Conservation (phyloP, 2,888 invertebrate genomes). For the Stictocephala bisonia region DNA sequence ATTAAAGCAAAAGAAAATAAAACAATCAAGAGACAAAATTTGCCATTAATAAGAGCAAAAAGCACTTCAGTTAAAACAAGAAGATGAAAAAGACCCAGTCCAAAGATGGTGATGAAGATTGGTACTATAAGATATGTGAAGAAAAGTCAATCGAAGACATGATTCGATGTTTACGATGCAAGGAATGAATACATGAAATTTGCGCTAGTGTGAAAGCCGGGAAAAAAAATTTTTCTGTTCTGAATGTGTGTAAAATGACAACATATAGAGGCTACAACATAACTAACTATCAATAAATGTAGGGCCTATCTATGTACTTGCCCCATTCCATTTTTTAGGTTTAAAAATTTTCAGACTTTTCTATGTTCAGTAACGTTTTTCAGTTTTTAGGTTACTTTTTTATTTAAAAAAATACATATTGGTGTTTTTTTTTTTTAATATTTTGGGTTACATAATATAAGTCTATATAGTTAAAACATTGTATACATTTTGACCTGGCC, state of each 20-base stretch:
- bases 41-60: not conserved
- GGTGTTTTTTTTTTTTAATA: too few species aligned
- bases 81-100: not conserved
- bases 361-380: too few species aligned
- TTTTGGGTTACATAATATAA: not conserved
- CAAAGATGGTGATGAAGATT: conserved; percentile 14
- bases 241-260: not conserved
- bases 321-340: too few species aligned
- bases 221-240: conserved; percentile 2
- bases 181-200: not conserved
- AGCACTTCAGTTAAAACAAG: not conserved
- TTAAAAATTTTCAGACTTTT: too few species aligned
- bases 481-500: not conserved
- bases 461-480: not conserved
- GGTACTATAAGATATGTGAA: not conserved
- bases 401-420: too few species aligned
- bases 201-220: conserved; percentile 19
- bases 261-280: too few species aligned
- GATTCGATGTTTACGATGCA: conserved; percentile 18
- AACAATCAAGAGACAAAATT: not conserved
- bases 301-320: too few species aligned
- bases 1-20: not conserved
- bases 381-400: too few species aligned
- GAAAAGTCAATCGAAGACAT: conserved; percentile 20
- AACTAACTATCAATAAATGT: too few species aligned